Percentiles rank a stretch among this genome's conserved stretches.
These are phyloP conservation scores for Palythoa heliodiscus DNA, from an alignment of 92 coral and sea anemone species.

Conservation along the genomic window DNA sequence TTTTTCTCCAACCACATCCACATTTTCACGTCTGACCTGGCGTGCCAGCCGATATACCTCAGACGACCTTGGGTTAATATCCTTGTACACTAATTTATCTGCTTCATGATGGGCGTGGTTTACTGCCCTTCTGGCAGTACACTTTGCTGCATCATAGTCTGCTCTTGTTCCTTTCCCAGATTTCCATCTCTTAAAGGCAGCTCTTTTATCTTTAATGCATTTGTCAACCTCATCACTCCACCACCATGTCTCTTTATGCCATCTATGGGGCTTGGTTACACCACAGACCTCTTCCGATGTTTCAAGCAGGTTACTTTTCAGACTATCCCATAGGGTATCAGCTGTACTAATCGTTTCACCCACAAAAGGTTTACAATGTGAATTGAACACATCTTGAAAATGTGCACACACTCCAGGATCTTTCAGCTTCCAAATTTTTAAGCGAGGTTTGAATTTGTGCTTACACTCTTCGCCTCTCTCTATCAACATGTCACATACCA, in stretches of 20 bases:
- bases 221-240: constrained; percentile 45
- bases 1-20: constrained; percentile 52
- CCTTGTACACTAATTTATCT: constrained; percentile 24
- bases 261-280: constrained; percentile 18
- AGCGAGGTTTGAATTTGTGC: too few relatives aligned
- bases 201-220: constrained; percentile 42
- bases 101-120: constrained; percentile 31
- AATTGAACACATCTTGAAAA: constrained; percentile 8
- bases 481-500: too few relatives aligned
- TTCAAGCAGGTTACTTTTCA: constrained; percentile 22
- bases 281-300: constrained; percentile 46
- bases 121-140: constrained; percentile 21
- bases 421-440: too few relatives aligned
- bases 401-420: constrained; percentile 21
- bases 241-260: constrained; percentile 58
- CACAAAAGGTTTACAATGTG: background rate
- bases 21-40: constrained; percentile 46
- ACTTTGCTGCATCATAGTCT: constrained; percentile 34
- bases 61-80: constrained; percentile 5
- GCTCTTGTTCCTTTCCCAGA: constrained; percentile 23
- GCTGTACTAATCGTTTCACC: constrained; percentile 1
- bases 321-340: constrained; percentile 27
- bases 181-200: constrained; percentile 46
- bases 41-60: constrained; percentile 40
- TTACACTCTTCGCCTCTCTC: background rate